Evolutionary conservation across 2,888 invertebrate genomes (phyloP), one percentile per base, ranked within the genome.

Genomic region (Agonopterix heracliana): DNA sequence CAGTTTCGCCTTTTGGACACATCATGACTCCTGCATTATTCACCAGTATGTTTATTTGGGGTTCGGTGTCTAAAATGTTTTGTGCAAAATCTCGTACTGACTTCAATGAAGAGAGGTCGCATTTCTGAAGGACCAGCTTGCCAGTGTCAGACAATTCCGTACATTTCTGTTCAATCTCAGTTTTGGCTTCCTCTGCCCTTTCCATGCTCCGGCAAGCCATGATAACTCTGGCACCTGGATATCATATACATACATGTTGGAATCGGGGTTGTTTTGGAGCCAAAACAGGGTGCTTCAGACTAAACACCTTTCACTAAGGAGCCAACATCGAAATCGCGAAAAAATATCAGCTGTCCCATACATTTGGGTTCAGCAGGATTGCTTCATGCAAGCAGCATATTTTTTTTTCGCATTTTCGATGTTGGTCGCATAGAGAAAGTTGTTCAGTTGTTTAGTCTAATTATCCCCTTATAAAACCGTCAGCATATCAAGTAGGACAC

Each of bases 11-110:
- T 49, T 90, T 89, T 0, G 93, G 93, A 55, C 93, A 92, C 81
- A 91, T 89, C 93, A 94, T 93, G 4, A 46, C 12, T 0, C 94
- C 94, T 4, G 93, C 93, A 73, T 94, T 94, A 61, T 94, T 94
- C 1, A 94, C 90, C 2, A 94, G 80, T 48, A 94, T 81, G 61
- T 94, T 90, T 5, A 94, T 86, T 50, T 88, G 84, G 0, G 82
- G 63, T 75, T 94, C 92, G 0, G 87, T 89, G 34, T 90, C 79
- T 13, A 90, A 53, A n/a, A 91, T 68, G 46, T 70, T 77, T 52
- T 87, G 75, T 10, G 91, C 91, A 63, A 92, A 93, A 50, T 89
- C 84, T 40, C 90, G 67, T 0, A 93, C 89, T n/a, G 92, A 92
- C 11, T 80, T 80, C 36, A 93, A 66, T 7, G 91, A 92, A 10